Evolutionary conservation across 2,113 vertebrate species (phyloP).

Genomic region (Platanista minor): DNA sequence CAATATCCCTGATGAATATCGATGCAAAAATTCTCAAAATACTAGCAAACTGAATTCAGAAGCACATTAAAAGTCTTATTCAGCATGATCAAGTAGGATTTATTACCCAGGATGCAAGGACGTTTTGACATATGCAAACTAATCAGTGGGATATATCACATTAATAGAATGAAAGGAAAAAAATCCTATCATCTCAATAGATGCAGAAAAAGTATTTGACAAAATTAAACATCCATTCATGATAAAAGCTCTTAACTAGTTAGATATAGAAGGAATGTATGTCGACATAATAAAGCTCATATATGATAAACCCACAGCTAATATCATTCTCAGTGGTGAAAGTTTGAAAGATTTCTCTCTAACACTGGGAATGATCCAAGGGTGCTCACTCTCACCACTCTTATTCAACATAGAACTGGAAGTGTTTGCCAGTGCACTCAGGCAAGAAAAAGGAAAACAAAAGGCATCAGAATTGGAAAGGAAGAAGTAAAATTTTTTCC

Average conservation of each 20-base stretch:
- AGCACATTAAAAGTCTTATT: not conserved
- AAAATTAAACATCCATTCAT: not conserved
- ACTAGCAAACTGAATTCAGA: not conserved
- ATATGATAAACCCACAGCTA: not conserved
- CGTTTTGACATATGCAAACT: not conserved
- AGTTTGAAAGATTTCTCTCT: not conserved
- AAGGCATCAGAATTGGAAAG: not conserved
- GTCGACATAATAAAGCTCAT: not conserved
- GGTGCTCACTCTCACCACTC: not conserved
- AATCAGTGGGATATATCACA: not conserved
- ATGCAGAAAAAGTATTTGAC: not conserved
- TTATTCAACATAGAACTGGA: not conserved
- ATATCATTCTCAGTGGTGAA: not conserved
- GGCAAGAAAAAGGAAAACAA: not conserved
- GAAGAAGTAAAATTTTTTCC: not conserved
- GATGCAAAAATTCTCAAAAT: not conserved
- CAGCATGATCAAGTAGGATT: not conserved
- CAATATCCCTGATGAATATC: not conserved
- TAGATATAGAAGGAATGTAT: not conserved
- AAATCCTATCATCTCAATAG: not conserved
- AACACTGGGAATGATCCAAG: not conserved
- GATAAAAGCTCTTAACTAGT: not conserved
- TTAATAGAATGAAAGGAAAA: not conserved
- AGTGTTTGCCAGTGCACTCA: not conserved
- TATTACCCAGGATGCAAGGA: not conserved